Conservation (phyloP, 1,140 invertebrate species). For the Leguminivora glycinivorella region DNA sequence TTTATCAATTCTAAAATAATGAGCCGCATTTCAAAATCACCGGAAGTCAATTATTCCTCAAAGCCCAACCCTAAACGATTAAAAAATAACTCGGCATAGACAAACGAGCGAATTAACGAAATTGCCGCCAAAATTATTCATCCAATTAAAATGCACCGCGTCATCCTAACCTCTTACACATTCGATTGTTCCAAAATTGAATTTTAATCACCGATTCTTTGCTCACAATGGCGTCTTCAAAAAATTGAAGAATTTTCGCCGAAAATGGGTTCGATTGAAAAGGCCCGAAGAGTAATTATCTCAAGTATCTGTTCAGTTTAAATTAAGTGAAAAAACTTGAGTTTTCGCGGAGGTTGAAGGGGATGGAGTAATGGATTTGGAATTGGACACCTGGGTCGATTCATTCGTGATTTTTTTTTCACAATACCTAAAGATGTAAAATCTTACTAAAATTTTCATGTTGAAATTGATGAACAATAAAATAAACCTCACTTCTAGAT, state of each 20-base stretch:
- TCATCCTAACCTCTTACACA: conserved; percentile 56
- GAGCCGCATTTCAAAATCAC: background rate
- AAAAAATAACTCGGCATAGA: conserved; percentile 2
- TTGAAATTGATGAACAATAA: too few species aligned
- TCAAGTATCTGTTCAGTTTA: conserved; percentile 78
- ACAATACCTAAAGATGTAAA: background rate
- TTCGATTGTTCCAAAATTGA: conserved; percentile 76
- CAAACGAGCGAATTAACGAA: conserved; percentile 20
- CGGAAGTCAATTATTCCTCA: background rate
- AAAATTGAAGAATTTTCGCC: conserved; percentile 65
- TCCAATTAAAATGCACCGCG: conserved; percentile 76
- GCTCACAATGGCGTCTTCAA: conserved; percentile 67
- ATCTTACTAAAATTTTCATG: too few species aligned
- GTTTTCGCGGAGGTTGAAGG: conserved; percentile 36
- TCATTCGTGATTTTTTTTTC: background rate
- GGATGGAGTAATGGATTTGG: conserved; percentile 28
- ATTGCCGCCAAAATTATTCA: conserved; percentile 51
- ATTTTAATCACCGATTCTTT: conserved; percentile 78
- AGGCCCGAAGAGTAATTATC: conserved; percentile 72
- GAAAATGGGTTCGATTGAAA: conserved; percentile 66
- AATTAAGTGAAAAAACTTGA: conserved; percentile 77
- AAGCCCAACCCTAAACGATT: conserved; percentile 13
- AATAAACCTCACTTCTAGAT: too few species aligned
- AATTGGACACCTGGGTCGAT: background rate
- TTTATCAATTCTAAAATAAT: background rate